Percentiles rank a stretch among this genome's conserved stretches.
Evolutionary conservation across 2,113 vertebrate species (phyloP).

Genomic region (Chaenocephalus aceratus): DNA sequence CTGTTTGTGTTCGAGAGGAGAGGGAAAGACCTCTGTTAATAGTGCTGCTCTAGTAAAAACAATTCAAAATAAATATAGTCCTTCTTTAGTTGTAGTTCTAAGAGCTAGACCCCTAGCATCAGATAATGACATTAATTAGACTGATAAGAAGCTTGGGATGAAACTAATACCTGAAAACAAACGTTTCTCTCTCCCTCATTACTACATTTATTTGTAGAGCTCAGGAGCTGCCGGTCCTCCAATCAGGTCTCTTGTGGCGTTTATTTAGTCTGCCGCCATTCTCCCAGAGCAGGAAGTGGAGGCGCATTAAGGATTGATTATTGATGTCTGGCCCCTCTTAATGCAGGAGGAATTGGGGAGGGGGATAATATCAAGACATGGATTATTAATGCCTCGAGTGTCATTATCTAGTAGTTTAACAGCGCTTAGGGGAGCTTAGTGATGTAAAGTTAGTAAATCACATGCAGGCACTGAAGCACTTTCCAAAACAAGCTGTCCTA

Average conservation of each 20-base stretch:
- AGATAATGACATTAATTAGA: too few relatives aligned
- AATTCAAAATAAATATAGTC: too few relatives aligned
- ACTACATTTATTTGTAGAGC: constrained; percentile 56
- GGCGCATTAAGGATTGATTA: constrained; percentile 68
- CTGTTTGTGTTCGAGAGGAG: too few relatives aligned
- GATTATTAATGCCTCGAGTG: constrained; percentile 53
- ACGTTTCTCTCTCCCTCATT: constrained; percentile 38
- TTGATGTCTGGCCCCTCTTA: constrained; percentile 54
- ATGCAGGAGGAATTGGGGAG: constrained; percentile 5
- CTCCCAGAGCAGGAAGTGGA: constrained; percentile 66
- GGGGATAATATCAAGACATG: not conserved
- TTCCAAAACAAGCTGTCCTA: not conserved
- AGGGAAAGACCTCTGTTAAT: too few relatives aligned
- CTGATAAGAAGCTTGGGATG: too few relatives aligned
- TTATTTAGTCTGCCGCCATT: constrained; percentile 71
- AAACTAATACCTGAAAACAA: too few relatives aligned
- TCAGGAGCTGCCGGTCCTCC: constrained; percentile 39
- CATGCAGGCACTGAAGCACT: not conserved
- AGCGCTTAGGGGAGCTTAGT: not conserved
- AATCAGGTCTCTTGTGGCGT: constrained; percentile 40
- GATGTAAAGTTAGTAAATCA: constrained; percentile 11
- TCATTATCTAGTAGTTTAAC: constrained; percentile 19
- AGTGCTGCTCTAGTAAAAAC: too few relatives aligned
- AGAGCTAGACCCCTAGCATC: too few relatives aligned
- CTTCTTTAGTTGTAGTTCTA: too few relatives aligned